Evolutionary conservation across 1,140 invertebrate species (phyloP).

Genomic region (Maniola jurtina): DNA sequence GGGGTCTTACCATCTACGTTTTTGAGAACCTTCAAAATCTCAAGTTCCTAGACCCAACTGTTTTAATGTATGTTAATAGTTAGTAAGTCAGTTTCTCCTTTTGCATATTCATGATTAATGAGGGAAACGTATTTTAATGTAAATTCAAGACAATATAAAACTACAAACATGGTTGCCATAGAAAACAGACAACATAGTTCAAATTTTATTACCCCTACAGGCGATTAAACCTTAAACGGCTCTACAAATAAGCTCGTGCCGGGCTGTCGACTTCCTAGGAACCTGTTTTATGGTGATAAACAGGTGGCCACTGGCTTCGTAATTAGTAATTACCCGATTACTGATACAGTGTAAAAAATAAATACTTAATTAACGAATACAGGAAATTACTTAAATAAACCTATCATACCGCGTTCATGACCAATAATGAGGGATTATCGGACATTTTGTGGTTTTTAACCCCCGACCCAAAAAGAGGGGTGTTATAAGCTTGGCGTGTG

Average conservation of each 20-base stretch:
- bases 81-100: too few species aligned
- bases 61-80: too few species aligned
- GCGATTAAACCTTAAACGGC: constrained; percentile 30
- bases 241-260: constrained; percentile 12
- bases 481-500: too few species aligned
- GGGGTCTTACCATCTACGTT: too few species aligned
- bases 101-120: too few species aligned
- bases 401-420: not conserved
- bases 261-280: constrained; percentile 14
- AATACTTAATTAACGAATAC: not conserved
- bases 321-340: constrained; percentile 1
- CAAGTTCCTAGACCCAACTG: too few species aligned
- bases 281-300: constrained; percentile 18
- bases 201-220: constrained; percentile 28
- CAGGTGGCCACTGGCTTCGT: constrained; percentile 9
- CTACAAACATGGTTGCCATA: constrained; percentile 2
- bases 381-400: not conserved
- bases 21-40: too few species aligned
- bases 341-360: not conserved
- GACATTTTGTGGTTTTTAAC: too few species aligned
- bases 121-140: too few species aligned
- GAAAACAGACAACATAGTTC: constrained; percentile 18
- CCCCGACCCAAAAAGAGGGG: too few species aligned
- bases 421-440: not conserved
- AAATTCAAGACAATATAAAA: not conserved